These are phyloP conservation scores for Doryteuthis pealeii DNA, from an alignment of 1,140 invertebrate genomes.

Conservation along the genomic window DNA sequence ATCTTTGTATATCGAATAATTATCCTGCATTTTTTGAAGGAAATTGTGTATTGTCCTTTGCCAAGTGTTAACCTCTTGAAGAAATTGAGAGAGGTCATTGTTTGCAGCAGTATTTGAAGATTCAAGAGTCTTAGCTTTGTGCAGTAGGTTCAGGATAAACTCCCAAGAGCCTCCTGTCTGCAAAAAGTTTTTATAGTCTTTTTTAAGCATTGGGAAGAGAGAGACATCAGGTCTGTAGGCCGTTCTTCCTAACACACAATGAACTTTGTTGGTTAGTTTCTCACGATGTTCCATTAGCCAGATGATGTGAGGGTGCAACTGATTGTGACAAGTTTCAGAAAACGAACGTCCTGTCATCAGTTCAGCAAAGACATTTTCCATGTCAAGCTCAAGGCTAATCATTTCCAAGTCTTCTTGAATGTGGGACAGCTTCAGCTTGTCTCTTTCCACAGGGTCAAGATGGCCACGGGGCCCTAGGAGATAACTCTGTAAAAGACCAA, in stretches of 20 bases:
- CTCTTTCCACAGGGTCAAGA: slow-evolving; percentile 55
- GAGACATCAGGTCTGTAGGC: slow-evolving; percentile 43
- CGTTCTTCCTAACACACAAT: slow-evolving; percentile 29
- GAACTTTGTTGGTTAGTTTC: slow-evolving; percentile 26
- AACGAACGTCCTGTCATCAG: slow-evolving; percentile 23
- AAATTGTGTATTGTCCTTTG: slow-evolving; percentile 42
- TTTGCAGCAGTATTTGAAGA: background rate
- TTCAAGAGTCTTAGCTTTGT: slow-evolving; percentile 25
- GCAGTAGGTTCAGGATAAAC: slow-evolving; percentile 31
- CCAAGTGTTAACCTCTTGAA: slow-evolving; percentile 42
- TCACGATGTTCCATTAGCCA: slow-evolving; percentile 28
- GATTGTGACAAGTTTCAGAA: slow-evolving; percentile 5
- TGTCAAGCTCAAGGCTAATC: background rate
- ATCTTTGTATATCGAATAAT: slow-evolving; percentile 46
- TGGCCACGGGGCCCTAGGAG: slow-evolving; percentile 45
- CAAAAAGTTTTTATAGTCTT: slow-evolving; percentile 39
- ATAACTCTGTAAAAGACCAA: slow-evolving; percentile 37
- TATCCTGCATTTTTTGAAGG: slow-evolving; percentile 30
- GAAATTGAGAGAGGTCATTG: slow-evolving; percentile 19
- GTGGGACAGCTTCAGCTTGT: slow-evolving; percentile 42
- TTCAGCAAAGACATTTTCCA: background rate
- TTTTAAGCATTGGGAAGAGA: slow-evolving; percentile 37
- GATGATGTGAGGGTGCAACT: slow-evolving; percentile 38
- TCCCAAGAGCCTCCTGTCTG: slow-evolving; percentile 30
- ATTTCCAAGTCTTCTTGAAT: slow-evolving; percentile 31